These are phyloP conservation scores for Elachura formosa DNA, from an alignment of 2,113 vertebrate species.

Conservation along the genomic window DNA sequence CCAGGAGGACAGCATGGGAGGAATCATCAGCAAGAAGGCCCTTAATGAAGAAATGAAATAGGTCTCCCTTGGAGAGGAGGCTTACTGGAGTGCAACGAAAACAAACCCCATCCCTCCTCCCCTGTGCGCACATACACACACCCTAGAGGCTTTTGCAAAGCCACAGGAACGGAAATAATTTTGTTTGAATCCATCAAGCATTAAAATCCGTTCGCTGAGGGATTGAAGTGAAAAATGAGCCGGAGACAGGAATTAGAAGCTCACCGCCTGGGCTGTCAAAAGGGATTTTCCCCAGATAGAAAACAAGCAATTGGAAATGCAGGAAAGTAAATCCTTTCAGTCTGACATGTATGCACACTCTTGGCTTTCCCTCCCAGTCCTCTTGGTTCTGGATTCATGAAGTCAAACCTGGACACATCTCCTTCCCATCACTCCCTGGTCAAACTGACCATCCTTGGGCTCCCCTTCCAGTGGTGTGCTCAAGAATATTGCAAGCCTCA, in stretches of 20 bases:
- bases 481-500: background rate
- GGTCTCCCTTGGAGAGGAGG: conserved; percentile 27
- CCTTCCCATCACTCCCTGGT: background rate
- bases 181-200: conserved; percentile 71
- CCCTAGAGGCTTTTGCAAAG: conserved; percentile 61
- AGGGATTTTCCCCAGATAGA: conserved; percentile 67
- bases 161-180: conserved; percentile 68
- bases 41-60: conserved; percentile 32
- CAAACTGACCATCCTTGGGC: background rate
- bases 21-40: background rate
- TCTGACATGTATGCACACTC: background rate
- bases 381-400: background rate
- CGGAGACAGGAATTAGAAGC: conserved; percentile 64
- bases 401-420: background rate
- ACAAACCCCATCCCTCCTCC: conserved; percentile 36
- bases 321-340: conserved; percentile 47
- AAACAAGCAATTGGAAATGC: conserved; percentile 61
- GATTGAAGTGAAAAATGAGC: conserved; percentile 72
- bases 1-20: background rate
- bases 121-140: background rate
- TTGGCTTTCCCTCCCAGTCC: background rate
- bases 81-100: conserved; percentile 42
- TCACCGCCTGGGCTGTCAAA: conserved; percentile 63
- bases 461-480: background rate
- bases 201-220: conserved; percentile 65